Evolutionary conservation across 1,140 invertebrate genomes (phyloP).

Genomic region (Gonatopus flavifemur): DNA sequence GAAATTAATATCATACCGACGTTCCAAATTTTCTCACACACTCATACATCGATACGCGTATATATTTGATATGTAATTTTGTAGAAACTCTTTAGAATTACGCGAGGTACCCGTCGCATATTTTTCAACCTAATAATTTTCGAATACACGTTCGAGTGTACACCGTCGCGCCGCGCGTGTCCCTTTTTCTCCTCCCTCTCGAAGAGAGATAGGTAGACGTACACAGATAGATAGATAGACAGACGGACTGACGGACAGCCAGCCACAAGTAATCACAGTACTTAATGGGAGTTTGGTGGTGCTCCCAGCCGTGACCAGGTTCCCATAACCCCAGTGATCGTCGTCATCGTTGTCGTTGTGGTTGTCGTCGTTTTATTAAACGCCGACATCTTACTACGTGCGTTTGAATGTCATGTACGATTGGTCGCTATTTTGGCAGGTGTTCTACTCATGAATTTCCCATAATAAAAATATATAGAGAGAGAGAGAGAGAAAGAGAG

Average conservation of each 20-base stretch:
- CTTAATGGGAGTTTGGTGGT: constrained; percentile 45
- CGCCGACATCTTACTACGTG: background rate
- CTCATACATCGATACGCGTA: no score
- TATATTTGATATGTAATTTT: no score
- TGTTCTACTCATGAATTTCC: constrained; percentile 44
- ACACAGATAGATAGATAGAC: no score
- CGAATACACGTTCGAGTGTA: background rate
- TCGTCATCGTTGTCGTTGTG: constrained; percentile 31
- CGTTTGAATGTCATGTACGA: constrained; percentile 18
- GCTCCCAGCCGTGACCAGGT: constrained; percentile 44
- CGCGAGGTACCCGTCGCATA: no score
- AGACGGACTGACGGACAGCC: constrained; percentile 8
- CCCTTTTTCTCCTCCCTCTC: no score
- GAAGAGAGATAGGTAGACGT: no score
- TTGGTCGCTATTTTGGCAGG: constrained; percentile 40
- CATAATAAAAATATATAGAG: constrained; percentile 33
- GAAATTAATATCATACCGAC: no score
- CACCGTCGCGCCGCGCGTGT: no score
- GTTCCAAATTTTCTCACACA: no score
- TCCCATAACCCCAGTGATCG: constrained; percentile 46
- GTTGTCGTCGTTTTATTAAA: constrained; percentile 21
- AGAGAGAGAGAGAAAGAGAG: background rate
- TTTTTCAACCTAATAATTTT: no score
- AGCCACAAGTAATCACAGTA: constrained; percentile 45
- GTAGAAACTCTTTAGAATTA: no score